Evolutionary conservation across 2,888 invertebrate species (phyloP).

Genomic region (Zeuzera pyrina): DNA sequence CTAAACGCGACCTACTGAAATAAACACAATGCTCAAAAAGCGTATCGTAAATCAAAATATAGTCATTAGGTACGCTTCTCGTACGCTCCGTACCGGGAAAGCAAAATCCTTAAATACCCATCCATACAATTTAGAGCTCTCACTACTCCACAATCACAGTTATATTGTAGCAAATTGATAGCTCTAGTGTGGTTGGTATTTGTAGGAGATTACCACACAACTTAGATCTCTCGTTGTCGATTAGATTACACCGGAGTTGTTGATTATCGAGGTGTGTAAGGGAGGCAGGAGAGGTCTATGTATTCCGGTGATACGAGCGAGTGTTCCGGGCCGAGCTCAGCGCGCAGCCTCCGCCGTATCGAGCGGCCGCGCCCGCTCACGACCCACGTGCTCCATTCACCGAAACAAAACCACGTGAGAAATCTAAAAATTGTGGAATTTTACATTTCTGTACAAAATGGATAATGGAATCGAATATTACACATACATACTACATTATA

Average conservation of each 20-base stretch:
- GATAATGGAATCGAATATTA: too few relatives aligned
- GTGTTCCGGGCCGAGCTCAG: slow-evolving; percentile 28
- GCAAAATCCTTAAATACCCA: slow-evolving; percentile 3
- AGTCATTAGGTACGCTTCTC: slow-evolving; percentile 27
- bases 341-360: slow-evolving; percentile 40
- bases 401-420: slow-evolving; percentile 25
- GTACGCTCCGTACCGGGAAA: slow-evolving; percentile 28
- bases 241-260: slow-evolving; percentile 11
- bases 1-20: too few relatives aligned
- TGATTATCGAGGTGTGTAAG: slow-evolving; percentile 13
- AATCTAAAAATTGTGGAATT: neutral
- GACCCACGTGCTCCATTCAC: slow-evolving; percentile 34
- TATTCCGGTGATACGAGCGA: slow-evolving; percentile 27
- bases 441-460: neutral
- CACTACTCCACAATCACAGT: slow-evolving; percentile 25
- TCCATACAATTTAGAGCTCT: slow-evolving; percentile 36
- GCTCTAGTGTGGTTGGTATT: slow-evolving; percentile 36
- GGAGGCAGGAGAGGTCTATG: slow-evolving; percentile 29
- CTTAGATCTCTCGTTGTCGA: slow-evolving; percentile 31
- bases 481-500: too few relatives aligned
- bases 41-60: slow-evolving; percentile 41
- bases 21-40: too few relatives aligned
- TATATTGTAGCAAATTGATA: slow-evolving; percentile 27
- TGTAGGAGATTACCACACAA: slow-evolving; percentile 24
- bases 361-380: slow-evolving; percentile 30